These are phyloP conservation scores for Cybosia mesomella DNA, from an alignment of 2,888 invertebrate genomes.

Conservation along the genomic window DNA sequence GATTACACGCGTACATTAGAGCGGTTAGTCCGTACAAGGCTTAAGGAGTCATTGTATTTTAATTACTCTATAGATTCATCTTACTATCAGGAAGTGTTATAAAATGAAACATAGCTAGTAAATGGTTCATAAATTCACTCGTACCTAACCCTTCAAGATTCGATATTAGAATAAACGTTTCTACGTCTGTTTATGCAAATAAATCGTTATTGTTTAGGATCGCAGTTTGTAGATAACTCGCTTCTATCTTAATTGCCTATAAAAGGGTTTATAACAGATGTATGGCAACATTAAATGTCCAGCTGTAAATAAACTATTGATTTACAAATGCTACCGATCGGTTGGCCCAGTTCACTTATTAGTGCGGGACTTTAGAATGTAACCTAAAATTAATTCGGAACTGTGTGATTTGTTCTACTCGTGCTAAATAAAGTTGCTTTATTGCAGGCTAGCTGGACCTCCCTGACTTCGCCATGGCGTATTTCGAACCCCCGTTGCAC, in stretches of 20 bases:
- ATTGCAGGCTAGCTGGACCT: too few relatives aligned
- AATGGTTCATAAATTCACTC: not conserved
- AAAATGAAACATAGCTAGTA: not conserved
- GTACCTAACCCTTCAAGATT: not conserved
- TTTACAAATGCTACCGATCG: constrained; percentile 10
- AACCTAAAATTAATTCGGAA: not conserved
- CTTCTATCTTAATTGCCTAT: constrained; percentile 18
- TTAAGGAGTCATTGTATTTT: too few relatives aligned
- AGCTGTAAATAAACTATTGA: constrained; percentile 4
- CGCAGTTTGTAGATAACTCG: constrained; percentile 7
- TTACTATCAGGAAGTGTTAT: too few relatives aligned
- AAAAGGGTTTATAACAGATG: constrained; percentile 20
- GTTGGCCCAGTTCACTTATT: not conserved
- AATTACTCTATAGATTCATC: too few relatives aligned
- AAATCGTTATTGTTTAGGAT: constrained; percentile 12
- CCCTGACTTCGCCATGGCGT: too few relatives aligned
- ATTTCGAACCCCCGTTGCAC: too few relatives aligned
- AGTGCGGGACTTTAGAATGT: not conserved
- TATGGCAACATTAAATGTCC: constrained; percentile 3
- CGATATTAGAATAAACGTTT: constrained; percentile 1
- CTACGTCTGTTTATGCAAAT: constrained; percentile 7
- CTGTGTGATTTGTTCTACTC: not conserved
- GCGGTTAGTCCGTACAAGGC: too few relatives aligned
- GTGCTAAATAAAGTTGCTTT: too few relatives aligned
- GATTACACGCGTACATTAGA: too few relatives aligned